These are phyloP conservation scores for Achatina immaculata DNA, from an alignment of 1,140 invertebrate species.

Conservation along the genomic window DNA sequence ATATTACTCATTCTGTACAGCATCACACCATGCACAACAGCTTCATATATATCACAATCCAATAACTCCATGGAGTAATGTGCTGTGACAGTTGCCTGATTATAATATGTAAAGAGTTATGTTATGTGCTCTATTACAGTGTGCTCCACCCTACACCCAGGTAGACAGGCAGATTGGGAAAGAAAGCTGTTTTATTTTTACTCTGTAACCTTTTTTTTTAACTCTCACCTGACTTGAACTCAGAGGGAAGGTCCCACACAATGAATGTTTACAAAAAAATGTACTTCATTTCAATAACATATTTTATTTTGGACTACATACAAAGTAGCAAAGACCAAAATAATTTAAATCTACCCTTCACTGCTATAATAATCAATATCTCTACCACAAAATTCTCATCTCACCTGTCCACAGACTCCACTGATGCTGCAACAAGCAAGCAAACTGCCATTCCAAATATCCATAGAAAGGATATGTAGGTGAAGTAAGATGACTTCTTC, in stretches of 20 bases:
- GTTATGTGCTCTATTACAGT: too few relatives aligned
- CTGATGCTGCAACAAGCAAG: conserved; percentile 9
- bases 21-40: too few relatives aligned
- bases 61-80: too few relatives aligned
- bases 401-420: conserved; percentile 19
- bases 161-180: too few relatives aligned
- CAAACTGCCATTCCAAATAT: conserved; percentile 3
- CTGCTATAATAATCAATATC: neutral
- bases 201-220: neutral
- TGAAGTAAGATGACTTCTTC: conserved; percentile 13
- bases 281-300: neutral
- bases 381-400: neutral
- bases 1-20: too few relatives aligned
- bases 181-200: too few relatives aligned
- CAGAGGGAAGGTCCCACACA: neutral
- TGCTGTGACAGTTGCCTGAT: too few relatives aligned
- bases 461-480: neutral
- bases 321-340: neutral
- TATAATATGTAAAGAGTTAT: too few relatives aligned
- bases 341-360: neutral
- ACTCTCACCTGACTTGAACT: neutral
- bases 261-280: neutral
- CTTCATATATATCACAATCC: too few relatives aligned
- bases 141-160: too few relatives aligned
- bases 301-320: neutral